These are phyloP conservation scores for Crematogaster levior DNA, from an alignment of 2,888 invertebrate species.

Conservation along the genomic window DNA sequence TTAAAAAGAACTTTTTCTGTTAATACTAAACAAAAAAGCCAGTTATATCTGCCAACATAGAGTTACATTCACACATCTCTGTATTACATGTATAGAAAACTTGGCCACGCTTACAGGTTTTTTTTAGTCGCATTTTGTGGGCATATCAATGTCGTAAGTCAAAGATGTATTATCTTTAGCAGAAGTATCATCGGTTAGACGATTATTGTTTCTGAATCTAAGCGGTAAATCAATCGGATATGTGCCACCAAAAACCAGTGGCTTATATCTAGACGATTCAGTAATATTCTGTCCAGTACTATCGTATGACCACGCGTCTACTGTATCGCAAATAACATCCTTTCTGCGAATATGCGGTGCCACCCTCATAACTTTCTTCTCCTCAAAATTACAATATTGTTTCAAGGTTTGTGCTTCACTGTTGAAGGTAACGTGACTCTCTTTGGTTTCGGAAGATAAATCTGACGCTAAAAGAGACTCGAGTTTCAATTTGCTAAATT, in stretches of 20 bases:
- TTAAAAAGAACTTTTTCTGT: neutral
- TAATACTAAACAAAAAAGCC: neutral
- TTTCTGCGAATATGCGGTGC: slow-evolving; percentile 85
- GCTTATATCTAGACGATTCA: slow-evolving; percentile 86
- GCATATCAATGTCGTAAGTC: slow-evolving; percentile 88
- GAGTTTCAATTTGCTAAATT: slow-evolving; percentile 77
- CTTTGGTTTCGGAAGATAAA: slow-evolving; percentile 56
- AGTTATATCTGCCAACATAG: neutral
- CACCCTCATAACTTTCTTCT: slow-evolving; percentile 82
- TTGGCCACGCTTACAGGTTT: neutral
- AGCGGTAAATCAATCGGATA: slow-evolving; percentile 93
- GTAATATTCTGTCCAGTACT: slow-evolving; percentile 64
- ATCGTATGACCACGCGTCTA: slow-evolving; percentile 87
- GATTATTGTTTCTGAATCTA: slow-evolving; percentile 61
- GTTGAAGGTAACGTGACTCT: neutral
- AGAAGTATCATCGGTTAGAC: slow-evolving; percentile 51
- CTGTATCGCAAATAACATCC: slow-evolving; percentile 88
- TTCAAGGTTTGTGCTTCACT: slow-evolving; percentile 74
- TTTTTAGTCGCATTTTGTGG: slow-evolving; percentile 63
- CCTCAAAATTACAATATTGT: slow-evolving; percentile 83
- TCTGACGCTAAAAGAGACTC: slow-evolving; percentile 70
- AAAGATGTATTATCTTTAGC: slow-evolving; percentile 75
- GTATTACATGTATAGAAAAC: neutral
- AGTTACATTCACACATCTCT: neutral
- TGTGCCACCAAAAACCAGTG: slow-evolving; percentile 94